Evolutionary conservation across 1,140 invertebrate genomes (phyloP), one percentile per base, ranked within the genome.

Genomic region (Chironomus tepperi): DNA sequence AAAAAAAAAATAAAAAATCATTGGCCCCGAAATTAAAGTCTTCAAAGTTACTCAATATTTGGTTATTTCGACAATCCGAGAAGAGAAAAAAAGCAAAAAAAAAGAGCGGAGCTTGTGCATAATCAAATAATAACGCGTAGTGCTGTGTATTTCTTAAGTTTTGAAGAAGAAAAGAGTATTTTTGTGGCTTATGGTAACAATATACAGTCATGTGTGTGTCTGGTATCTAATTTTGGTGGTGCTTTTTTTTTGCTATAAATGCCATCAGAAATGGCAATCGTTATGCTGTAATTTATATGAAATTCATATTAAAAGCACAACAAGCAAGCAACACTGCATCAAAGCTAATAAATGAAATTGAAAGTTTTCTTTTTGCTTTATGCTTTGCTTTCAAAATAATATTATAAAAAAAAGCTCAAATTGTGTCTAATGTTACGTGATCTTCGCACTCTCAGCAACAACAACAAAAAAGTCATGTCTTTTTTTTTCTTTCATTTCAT

Each of bases 11-110:
- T n/a, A n/a, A 10, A 47, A 47, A 47, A n/a, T 57, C 47, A 57
- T 15, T 57, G 47, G 47, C 47, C 47, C n/a, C 47, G 47, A 15
- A 57, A 57, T 57, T 57, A 15, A 57, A n/a, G 8, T 57, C n/a
- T 57, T 57, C n/a, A 12, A 57, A n/a, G n/a, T 57, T 57, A 57
- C 47, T 57, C 47, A 57, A 57, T 57, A 57, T 57, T 57, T 57
- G 47, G 47, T n/a, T 57, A 57, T 57, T 57, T 57, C 47, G n/a
- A 57, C 47, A 57, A 57, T 57, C 47, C 12, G n/a, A 57, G 47
- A n/a, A 57, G 47, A 57, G n/a, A n/a, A n/a, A n/a, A n/a, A n/a
- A n/a, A n/a, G n/a, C n/a, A n/a, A n/a, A 57, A 57, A 57, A 57
- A 57, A 57, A 57, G 47, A 57, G 47, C 47, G 12, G 12, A 57